These are phyloP conservation scores for Hemistola chrysoprasaria DNA, from an alignment of 2,888 invertebrate genomes.

Conservation along the genomic window DNA sequence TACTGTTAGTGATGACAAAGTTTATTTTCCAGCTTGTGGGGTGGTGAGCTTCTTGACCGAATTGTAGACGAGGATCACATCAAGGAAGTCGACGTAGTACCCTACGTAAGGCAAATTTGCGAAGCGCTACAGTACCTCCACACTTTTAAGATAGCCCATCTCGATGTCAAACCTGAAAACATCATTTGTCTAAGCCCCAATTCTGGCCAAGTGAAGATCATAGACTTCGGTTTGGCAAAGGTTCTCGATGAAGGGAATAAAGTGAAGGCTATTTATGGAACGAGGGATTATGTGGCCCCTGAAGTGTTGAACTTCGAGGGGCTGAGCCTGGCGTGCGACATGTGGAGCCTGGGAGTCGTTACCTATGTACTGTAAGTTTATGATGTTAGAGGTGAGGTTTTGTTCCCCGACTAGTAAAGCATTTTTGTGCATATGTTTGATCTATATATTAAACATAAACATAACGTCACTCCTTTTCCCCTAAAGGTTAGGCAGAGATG, in stretches of 20 bases:
- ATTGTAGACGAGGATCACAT: conserved; percentile 86
- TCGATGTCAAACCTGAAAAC: conserved; percentile 98
- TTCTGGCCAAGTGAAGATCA: conserved; percentile 94
- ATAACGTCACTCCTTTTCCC: no score
- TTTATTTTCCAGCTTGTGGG: conserved; percentile 89
- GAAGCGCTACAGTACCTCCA: conserved; percentile 96
- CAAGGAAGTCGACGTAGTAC: conserved; percentile 81
- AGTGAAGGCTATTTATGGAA: conserved; percentile 87
- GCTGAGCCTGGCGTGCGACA: conserved; percentile 92
- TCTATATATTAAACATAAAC: no score
- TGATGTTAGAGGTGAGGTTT: no score
- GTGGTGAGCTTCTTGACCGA: conserved; percentile 96
- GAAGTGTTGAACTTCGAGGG: conserved; percentile 96
- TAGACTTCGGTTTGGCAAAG: conserved; percentile 94
- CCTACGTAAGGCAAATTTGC: conserved; percentile 95
- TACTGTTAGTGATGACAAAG: no score
- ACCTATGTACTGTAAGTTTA: conserved; percentile 28
- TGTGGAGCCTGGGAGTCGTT: conserved; percentile 88
- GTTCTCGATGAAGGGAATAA: conserved; percentile 6
- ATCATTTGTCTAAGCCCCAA: conserved; percentile 94
- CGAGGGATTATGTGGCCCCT: conserved; percentile 96
- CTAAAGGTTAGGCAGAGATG: no score
- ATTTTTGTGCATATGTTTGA: no score
- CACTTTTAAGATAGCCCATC: conserved; percentile 89
- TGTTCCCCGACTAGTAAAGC: no score